A percentile compares a stretch with the other conserved stretches of the same genome.
Evolutionary conservation across 2,113 vertebrate species (phyloP).

Genomic region (Nicator chloris): DNA sequence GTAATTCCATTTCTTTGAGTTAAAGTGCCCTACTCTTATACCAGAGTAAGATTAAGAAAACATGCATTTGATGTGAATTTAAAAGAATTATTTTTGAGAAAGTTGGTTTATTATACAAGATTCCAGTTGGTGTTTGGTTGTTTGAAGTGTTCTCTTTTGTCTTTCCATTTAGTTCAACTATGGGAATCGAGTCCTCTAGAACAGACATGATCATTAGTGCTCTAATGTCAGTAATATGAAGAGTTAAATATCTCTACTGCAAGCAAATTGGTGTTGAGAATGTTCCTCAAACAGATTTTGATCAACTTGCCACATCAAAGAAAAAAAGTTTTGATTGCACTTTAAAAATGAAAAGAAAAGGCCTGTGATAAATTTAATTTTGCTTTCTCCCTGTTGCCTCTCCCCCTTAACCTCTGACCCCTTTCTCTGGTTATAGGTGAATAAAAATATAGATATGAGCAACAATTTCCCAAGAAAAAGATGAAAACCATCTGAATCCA

Average conservation of each 20-base stretch:
- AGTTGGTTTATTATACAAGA: not conserved
- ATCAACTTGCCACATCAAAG: not conserved
- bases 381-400: not conserved
- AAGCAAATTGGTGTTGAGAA: not conserved
- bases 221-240: not conserved
- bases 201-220: not conserved
- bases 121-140: not conserved
- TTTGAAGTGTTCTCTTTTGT: not conserved
- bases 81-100: not conserved
- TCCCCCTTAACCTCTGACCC: not conserved
- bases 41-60: not conserved
- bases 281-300: not conserved
- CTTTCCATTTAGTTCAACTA: not conserved
- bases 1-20: not conserved
- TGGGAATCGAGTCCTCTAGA: not conserved
- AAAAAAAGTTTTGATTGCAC: not conserved
- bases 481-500: conserved; percentile 21
- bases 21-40: not conserved
- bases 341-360: not conserved
- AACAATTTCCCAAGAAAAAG: conserved; percentile 41
- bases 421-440: conserved; percentile 63
- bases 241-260: not conserved
- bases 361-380: not conserved
- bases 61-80: not conserved
- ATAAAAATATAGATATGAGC: conserved; percentile 30